These are phyloP conservation scores for Etheostoma nigrum DNA, from an alignment of 2,797 vertebrate species.

Conservation along the genomic window DNA sequence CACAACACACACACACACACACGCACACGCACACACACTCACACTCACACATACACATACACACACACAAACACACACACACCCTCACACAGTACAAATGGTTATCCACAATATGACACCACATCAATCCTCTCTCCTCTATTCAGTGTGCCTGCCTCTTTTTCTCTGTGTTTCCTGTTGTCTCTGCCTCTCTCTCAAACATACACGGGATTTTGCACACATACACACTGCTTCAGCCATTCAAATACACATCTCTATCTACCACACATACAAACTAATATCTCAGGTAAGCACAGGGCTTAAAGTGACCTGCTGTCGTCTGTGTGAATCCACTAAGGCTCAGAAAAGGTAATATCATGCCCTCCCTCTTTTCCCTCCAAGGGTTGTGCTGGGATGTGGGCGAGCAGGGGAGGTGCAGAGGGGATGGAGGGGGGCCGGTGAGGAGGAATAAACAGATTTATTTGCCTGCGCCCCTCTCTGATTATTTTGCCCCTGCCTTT, in stretches of 20 bases:
- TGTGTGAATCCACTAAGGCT: slow-evolving; percentile 79
- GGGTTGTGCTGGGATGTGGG: slow-evolving; percentile 72
- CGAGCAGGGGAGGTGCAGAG: slow-evolving; percentile 65
- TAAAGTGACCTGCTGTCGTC: slow-evolving; percentile 81
- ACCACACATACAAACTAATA: slow-evolving; percentile 83
- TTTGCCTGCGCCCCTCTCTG: slow-evolving; percentile 88
- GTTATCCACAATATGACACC: slow-evolving; percentile 60
- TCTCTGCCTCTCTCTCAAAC: slow-evolving; percentile 65
- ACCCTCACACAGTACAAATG: slow-evolving; percentile 27
- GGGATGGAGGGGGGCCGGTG: slow-evolving; percentile 65
- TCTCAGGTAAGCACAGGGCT: slow-evolving; percentile 82
- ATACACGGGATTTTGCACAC: slow-evolving; percentile 63
- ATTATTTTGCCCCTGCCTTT: slow-evolving; percentile 86
- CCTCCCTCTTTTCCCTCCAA: slow-evolving; percentile 67
- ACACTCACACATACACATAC: slow-evolving; percentile 21
- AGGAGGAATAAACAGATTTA: slow-evolving; percentile 90
- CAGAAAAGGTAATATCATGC: slow-evolving; percentile 80
- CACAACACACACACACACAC: neutral
- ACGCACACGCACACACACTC: slow-evolving; percentile 18
- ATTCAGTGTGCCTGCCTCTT: slow-evolving; percentile 32
- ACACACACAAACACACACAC: slow-evolving; percentile 19
- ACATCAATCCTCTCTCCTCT: slow-evolving; percentile 44
- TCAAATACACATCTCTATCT: slow-evolving; percentile 81
- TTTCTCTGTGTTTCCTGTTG: slow-evolving; percentile 59
- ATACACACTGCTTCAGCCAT: slow-evolving; percentile 62